These are phyloP conservation scores for Daubentonia madagascariensis DNA, from an alignment of 2,113 vertebrate genomes.

Conservation along the genomic window DNA sequence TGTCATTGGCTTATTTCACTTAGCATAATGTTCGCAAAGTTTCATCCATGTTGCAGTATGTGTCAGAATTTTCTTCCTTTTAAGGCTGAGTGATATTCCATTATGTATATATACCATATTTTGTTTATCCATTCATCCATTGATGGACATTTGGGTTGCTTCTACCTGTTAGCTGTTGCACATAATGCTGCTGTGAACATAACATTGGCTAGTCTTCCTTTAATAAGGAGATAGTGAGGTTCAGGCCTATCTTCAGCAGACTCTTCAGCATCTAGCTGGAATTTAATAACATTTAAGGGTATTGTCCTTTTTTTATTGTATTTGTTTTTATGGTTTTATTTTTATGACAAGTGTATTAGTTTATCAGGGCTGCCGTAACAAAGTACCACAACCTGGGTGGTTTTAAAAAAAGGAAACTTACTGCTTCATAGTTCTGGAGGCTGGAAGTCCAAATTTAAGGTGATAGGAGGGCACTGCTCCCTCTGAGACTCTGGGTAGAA, in stretches of 20 bases:
- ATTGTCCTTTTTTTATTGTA: background rate
- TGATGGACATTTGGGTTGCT: background rate
- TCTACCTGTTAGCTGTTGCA: background rate
- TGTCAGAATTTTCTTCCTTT: too few species aligned
- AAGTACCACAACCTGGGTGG: background rate
- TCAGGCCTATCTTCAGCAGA: background rate
- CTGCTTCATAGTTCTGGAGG: background rate
- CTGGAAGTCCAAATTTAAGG: background rate
- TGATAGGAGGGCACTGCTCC: background rate
- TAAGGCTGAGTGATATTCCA: too few species aligned
- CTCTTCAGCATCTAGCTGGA: background rate
- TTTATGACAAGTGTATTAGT: background rate
- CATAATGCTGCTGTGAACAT: background rate
- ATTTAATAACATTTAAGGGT: background rate
- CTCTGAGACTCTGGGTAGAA: background rate
- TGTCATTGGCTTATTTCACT: too few species aligned
- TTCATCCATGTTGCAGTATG: background rate
- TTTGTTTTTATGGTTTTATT: background rate
- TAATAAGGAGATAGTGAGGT: too few species aligned
- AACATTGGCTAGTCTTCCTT: background rate
- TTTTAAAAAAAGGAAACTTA: background rate
- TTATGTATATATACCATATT: background rate
- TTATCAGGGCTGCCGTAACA: background rate
- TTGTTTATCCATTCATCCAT: too few species aligned
- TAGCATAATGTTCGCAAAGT: too few species aligned